Evolutionary conservation across 1,140 invertebrate species (phyloP), one percentile per base, ranked within the genome.

Genomic region (Pseudomyrmex dendroicus): DNA sequence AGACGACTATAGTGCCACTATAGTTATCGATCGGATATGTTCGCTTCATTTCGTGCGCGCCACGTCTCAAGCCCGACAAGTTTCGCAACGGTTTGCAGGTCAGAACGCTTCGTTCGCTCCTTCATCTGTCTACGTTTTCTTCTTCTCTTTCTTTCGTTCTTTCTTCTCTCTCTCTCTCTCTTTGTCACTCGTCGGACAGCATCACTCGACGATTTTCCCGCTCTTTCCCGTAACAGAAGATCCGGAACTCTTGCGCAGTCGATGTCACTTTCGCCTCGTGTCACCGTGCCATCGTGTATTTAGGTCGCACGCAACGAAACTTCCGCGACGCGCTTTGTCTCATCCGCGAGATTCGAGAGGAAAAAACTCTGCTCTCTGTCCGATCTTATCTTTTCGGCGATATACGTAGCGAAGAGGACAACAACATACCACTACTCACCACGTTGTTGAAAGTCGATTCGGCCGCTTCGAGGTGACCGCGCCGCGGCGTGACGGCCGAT

Each of bases 11-110:
- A 80, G 74, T 84, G 62, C 54, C 66, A 83, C 76, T 88, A 78
- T 85, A 84, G 83, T 85, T 85, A 89, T 89, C 87, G 87, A 89
- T 89, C 87, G 73, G 77, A 89, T 82, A 88, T 63, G 44, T 66
- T 88, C 61, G 84, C 70, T 86, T 86, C 87, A 88, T 89, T 89
- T 89, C 72, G 70, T 85, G 67, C 74, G 63, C 73, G 63, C 73
- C 78, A 72, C 64, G 56, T 80, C 80, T 67, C 52, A 50, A 22
- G 25, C 20, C 59, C 46, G 15, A 25, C 20, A 44, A 35, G 63
- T 87, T 84, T 87, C 82, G 86, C 67, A 87, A 87, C 67, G 59
- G 17, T 61, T n/a, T 35, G 46, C 54, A 50, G 56, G 56, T 73
- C 48, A 12, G 44, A 1, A 7, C 66, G 46, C 56, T 82, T 35